Conservation (phyloP, 1,140 invertebrate genomes). For the Trachymyrmex cornetzi region DNA sequence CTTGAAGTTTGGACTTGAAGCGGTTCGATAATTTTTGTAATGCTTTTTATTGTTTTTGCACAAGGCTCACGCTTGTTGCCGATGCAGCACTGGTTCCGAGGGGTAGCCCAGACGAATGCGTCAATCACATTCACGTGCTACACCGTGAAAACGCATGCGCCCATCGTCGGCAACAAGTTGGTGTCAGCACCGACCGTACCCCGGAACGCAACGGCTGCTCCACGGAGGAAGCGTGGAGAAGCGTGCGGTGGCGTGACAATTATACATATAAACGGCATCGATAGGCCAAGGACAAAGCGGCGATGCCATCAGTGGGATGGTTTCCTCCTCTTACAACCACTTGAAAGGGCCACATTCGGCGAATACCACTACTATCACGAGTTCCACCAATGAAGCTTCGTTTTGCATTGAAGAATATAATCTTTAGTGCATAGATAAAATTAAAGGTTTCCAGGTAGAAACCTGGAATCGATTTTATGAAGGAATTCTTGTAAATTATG, state of each 20-base stretch:
- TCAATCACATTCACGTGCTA: constrained; percentile 66
- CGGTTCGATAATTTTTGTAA: not conserved
- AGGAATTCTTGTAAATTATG: not conserved
- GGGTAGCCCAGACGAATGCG: constrained; percentile 60
- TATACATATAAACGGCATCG: constrained; percentile 69
- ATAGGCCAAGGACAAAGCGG: constrained; percentile 73
- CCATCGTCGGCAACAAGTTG: constrained; percentile 76
- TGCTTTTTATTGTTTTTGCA: not conserved
- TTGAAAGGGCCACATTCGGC: not conserved
- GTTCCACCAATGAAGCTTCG: not conserved
- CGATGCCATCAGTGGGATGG: not conserved
- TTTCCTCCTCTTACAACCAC: not conserved
- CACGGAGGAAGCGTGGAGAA: constrained; percentile 5
- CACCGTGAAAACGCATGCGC: constrained; percentile 73
- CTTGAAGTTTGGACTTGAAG: not conserved
- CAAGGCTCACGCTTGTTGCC: not conserved
- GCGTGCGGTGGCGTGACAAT: constrained; percentile 57
- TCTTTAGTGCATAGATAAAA: not conserved
- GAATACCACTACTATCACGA: not conserved
- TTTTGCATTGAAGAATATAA: not conserved
- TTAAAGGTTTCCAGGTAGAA: not conserved
- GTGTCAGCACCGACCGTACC: constrained; percentile 68
- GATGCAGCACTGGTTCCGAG: constrained; percentile 43
- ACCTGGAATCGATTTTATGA: not conserved
- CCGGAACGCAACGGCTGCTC: constrained; percentile 11